Percentiles rank a stretch among this genome's conserved stretches.
phyloP scores from a whole-genome alignment of 2,113 vertebrate species.

The Dolichotis patagonum region DNA sequence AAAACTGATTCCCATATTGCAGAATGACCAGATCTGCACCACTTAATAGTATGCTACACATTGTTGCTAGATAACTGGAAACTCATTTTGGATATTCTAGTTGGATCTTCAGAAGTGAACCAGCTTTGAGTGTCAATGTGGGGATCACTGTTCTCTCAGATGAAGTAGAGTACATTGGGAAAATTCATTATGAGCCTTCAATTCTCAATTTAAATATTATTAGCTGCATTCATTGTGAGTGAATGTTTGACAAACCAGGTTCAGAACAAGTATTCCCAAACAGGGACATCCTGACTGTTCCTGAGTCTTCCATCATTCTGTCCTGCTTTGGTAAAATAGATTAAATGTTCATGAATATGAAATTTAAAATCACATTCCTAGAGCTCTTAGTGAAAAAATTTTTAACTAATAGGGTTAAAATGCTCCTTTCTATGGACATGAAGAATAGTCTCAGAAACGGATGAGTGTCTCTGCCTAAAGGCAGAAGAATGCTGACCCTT shows the following conservation, averaged over 20 bases:
- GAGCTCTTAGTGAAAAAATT: not conserved
- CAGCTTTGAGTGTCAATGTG: not conserved
- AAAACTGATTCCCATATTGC: not conserved
- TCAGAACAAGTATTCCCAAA: not conserved
- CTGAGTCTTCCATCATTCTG: not conserved
- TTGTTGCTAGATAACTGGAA: not conserved
- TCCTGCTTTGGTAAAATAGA: slow-evolving; percentile 37
- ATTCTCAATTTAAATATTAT: not conserved
- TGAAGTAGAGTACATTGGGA: not conserved
- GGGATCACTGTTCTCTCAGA: not conserved
- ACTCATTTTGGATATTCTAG: not conserved
- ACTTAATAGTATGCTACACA: not conserved
- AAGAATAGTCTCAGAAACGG: slow-evolving; percentile 21
- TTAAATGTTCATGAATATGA: slow-evolving; percentile 50
- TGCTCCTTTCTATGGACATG: not conserved
- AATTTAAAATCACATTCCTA: slow-evolving; percentile 36
- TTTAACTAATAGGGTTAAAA: slow-evolving; percentile 42
- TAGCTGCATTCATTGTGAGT: not conserved
- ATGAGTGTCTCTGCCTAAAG: not conserved
- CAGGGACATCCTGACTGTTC: not conserved
- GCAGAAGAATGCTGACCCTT: not conserved
- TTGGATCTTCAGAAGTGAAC: not conserved
- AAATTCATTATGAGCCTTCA: not conserved
- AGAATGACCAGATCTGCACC: not conserved
- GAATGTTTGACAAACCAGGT: not conserved